Evolutionary conservation across 2,888 invertebrate species (phyloP), one percentile per base, ranked within the genome.

Genomic region (Drosophila borealis): DNA sequence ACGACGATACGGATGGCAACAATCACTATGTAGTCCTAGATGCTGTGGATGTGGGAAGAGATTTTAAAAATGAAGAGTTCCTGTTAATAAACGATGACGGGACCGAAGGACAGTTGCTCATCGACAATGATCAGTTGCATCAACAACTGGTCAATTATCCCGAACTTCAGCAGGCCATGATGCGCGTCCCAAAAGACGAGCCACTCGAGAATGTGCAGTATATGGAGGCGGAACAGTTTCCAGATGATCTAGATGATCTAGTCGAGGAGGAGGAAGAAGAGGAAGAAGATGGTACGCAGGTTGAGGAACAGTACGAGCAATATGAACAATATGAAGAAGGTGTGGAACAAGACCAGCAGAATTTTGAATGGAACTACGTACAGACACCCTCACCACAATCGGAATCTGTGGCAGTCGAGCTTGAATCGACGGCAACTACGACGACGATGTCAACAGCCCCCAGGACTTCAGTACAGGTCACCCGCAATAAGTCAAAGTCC

Each of bases 11-110:
- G 17, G 72, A 56, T 29, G 44, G 45, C 42, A 50, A 65, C 17
- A 55, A 59, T 48, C 66, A 61, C 19, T 82, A 66, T 59, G 72
- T 80, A 11, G 75, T 84, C 2, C 17, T 84, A 53, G 83, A 86
- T 34, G 51, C 73, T 8, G 77, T 80, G 4, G 83, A 80, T 63
- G 70, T 75, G 14, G 71, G 73, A 17, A 55, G 76, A 9, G 81
- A 78, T 3, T 69, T 64, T 3, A 78, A 78, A 13, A 34, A 53
- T 13, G 83, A 86, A 49, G 78, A 86, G 25, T 80, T 69, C 19
- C 50, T 80, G 0, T 48, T 79, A 25, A 50, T 78, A 2, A 80
- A 63, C 41, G 80, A 88, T 19, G 74, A 79, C 0, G 59, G 29
- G 19, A 25, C 37, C 33, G 67, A 73, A 8, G 56, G 64, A n/a